Percentiles rank a stretch among this genome's conserved stretches.
Evolutionary conservation across 2,888 invertebrate species (phyloP).

Genomic region (Megamerina dolium): DNA sequence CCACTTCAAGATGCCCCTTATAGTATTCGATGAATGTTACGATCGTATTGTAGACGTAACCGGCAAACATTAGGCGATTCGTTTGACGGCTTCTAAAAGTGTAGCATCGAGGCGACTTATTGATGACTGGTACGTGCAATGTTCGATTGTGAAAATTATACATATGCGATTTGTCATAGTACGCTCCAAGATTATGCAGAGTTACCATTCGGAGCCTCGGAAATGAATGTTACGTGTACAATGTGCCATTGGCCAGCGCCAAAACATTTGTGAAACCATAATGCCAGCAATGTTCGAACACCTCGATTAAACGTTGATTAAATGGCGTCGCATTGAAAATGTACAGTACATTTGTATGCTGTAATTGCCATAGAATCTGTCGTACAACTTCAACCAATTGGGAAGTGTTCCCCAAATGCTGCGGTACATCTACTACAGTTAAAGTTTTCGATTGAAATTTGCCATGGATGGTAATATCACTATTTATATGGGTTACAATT

Average conservation of each 20-base stretch:
- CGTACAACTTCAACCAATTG: too few relatives aligned
- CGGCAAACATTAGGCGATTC: conserved; percentile 20
- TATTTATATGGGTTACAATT: too few relatives aligned
- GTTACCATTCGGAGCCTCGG: conserved; percentile 17
- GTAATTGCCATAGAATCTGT: conserved; percentile 18
- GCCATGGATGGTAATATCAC: too few relatives aligned
- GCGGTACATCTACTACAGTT: too few relatives aligned
- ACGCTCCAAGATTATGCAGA: conserved; percentile 14
- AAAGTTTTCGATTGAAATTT: too few relatives aligned
- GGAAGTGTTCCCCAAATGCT: too few relatives aligned
- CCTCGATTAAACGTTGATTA: too few relatives aligned
- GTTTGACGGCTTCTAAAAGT: conserved; percentile 19
- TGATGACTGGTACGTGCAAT: conserved; percentile 11
- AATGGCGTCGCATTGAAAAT: background rate
- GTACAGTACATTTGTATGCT: conserved; percentile 12
- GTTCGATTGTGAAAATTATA: conserved; percentile 25
- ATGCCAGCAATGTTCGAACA: conserved; percentile 26
- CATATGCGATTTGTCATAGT: conserved; percentile 17
- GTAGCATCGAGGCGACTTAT: conserved; percentile 13
- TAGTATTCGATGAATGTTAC: conserved; percentile 26
- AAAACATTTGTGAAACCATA: conserved; percentile 29
- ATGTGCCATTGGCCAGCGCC: conserved; percentile 7
- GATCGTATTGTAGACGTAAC: conserved; percentile 27
- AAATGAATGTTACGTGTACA: conserved; percentile 29
- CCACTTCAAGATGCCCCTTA: conserved; percentile 25